phyloP scores from a whole-genome alignment of 2,888 invertebrate genomes.

The Acleris sparsana region DNA sequence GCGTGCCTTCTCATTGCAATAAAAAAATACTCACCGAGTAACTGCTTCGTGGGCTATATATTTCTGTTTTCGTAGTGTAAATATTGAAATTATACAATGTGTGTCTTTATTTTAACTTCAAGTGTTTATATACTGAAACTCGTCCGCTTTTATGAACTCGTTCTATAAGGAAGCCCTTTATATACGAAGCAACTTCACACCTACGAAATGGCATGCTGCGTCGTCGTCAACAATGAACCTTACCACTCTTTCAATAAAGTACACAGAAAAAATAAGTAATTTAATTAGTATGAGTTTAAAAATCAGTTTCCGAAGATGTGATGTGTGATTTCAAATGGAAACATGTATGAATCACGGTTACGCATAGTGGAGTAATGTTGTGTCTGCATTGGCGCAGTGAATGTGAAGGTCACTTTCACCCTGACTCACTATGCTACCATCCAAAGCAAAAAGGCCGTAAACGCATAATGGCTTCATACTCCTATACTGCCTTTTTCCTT shows the following conservation, averaged over 20 bases:
- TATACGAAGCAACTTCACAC: background rate
- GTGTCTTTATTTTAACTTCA: too few relatives aligned
- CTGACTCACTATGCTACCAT: conserved; percentile 52
- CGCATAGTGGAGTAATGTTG: conserved; percentile 49
- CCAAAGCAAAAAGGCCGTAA: too few relatives aligned
- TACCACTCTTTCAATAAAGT: background rate
- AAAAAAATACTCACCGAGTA: too few relatives aligned
- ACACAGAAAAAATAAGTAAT: background rate
- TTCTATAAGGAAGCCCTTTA: background rate
- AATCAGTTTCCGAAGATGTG: background rate
- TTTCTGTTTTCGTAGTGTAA: too few relatives aligned
- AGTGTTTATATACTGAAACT: background rate
- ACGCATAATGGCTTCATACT: too few relatives aligned
- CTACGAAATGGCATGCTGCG: background rate
- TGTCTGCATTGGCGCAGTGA: conserved; percentile 41
- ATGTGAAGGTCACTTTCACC: conserved; percentile 71
- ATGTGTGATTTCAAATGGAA: background rate
- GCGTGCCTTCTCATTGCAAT: too few relatives aligned
- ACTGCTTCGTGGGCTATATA: too few relatives aligned
- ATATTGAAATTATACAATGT: too few relatives aligned
- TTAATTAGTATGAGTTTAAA: background rate
- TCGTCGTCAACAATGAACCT: background rate
- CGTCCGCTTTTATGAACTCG: background rate
- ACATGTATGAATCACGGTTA: conserved; percentile 43
- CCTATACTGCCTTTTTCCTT: too few relatives aligned